Evolutionary conservation across 2,888 invertebrate genomes (phyloP).

Genomic region (Scrobipalpa atriplicella): DNA sequence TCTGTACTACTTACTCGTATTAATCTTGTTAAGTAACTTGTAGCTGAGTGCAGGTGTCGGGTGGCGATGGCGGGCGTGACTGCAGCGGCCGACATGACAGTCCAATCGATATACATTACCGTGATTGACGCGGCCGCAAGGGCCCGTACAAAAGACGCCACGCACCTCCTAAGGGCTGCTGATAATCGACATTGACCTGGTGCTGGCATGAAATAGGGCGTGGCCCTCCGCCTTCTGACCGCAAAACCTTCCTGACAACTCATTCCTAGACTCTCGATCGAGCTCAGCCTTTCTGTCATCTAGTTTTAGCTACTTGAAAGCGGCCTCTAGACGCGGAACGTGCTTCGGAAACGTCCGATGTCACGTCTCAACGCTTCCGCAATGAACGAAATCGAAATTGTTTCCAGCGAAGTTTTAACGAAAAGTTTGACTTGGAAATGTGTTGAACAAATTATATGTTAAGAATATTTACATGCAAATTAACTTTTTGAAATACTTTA

Average conservation of each 20-base stretch:
- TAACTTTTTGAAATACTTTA: constrained; percentile 26
- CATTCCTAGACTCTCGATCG: constrained; percentile 33
- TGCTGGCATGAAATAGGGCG: constrained; percentile 48
- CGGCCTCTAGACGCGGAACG: constrained; percentile 34
- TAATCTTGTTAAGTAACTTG: constrained; percentile 27
- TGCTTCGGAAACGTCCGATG: constrained; percentile 28
- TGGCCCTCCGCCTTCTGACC: constrained; percentile 7
- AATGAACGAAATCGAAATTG: constrained; percentile 23
- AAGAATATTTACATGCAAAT: constrained; percentile 29
- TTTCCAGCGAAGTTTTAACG: constrained; percentile 4
- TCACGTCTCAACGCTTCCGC: constrained; percentile 25
- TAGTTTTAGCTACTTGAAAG: constrained; percentile 36
- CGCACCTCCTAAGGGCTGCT: constrained; percentile 37
- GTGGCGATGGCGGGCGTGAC: constrained; percentile 33
- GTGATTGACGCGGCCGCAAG: constrained; percentile 28
- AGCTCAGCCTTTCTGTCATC: constrained; percentile 31
- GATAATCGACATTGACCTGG: constrained; percentile 52
- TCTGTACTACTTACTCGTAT: constrained; percentile 8
- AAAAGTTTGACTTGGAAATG: constrained; percentile 17
- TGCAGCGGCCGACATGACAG: constrained; percentile 33
- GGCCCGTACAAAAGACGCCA: constrained; percentile 36
- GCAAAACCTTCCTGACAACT: constrained; percentile 36
- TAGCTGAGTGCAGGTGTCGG: constrained; percentile 24
- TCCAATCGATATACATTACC: constrained; percentile 35
- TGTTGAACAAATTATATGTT: constrained; percentile 26